Evolutionary conservation across 2,113 vertebrate species (phyloP).

Genomic region (Paraplagusia blochii): DNA sequence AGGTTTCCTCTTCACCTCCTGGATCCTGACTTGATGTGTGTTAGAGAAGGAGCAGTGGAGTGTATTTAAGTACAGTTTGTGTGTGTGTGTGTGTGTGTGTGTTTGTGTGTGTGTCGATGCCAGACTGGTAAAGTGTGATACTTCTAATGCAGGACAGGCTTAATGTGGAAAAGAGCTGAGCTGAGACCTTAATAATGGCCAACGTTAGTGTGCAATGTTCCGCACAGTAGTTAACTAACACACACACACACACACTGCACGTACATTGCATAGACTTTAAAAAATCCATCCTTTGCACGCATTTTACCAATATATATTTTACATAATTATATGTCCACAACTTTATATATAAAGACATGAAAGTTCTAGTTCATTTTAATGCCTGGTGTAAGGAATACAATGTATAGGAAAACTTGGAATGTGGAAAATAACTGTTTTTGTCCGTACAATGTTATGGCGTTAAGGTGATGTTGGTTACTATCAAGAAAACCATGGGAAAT

Average conservation of each 20-base stretch:
- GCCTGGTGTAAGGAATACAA: too few relatives aligned
- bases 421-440: too few relatives aligned
- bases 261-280: too few relatives aligned
- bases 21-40: conserved; percentile 21
- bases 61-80: conserved; percentile 7
- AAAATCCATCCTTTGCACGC: too few relatives aligned
- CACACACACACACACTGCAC: conserved; percentile 15
- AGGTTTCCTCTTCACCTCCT: conserved; percentile 29
- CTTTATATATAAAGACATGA: too few relatives aligned
- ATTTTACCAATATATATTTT: too few relatives aligned
- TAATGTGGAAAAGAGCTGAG: conserved; percentile 65
- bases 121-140: conserved; percentile 34
- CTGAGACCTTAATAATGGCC: conserved; percentile 43
- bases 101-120: conserved; percentile 7
- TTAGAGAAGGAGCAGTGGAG: conserved; percentile 30
- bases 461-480: too few relatives aligned
- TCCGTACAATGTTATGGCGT: too few relatives aligned
- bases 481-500: too few relatives aligned
- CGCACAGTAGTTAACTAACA: conserved; percentile 40
- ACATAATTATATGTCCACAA: too few relatives aligned
- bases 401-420: too few relatives aligned
- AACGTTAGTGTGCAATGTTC: conserved; percentile 58
- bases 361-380: too few relatives aligned
- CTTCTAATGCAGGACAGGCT: conserved; percentile 44
- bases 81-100: conserved; percentile 14